phyloP scores from a whole-genome alignment of 30 jellyfish, hydroid and myxozoan genomes.

The Turritopsis rubra region DNA sequence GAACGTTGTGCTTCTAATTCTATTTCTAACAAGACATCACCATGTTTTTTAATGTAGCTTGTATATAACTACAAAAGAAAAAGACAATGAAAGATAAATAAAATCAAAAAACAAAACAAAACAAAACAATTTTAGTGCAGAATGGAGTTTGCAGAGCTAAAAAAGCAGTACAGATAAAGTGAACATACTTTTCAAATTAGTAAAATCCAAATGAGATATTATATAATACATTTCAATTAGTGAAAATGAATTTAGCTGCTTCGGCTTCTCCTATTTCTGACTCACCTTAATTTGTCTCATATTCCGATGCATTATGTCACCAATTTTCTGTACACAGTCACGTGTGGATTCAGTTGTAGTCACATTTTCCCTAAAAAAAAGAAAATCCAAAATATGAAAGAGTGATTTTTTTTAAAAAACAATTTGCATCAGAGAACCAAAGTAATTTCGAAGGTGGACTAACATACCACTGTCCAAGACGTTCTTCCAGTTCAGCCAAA shows the following conservation, averaged over 20 bases:
- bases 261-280: no score
- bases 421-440: not conserved
- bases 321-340: slow-evolving; percentile 49
- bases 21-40: slow-evolving; percentile 40
- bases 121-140: not conserved
- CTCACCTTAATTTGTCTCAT: slow-evolving; percentile 79
- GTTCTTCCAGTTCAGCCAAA: slow-evolving; percentile 87
- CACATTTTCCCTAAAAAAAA: slow-evolving; percentile 28
- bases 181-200: no score
- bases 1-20: slow-evolving; percentile 59
- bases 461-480: slow-evolving; percentile 51
- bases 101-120: not conserved
- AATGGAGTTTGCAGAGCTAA: no score
- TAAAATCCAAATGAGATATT: no score
- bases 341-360: slow-evolving; percentile 37
- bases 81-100: not conserved
- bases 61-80: slow-evolving; percentile 43
- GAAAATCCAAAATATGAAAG: not conserved
- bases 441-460: not conserved
- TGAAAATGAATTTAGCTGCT: no score
- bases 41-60: slow-evolving; percentile 51
- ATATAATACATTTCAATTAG: no score
- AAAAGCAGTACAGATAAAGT: no score
- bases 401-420: not conserved
- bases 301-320: slow-evolving; percentile 79